Conservation (phyloP, 1,140 invertebrate species). For the Aphis gossypii region DNA sequence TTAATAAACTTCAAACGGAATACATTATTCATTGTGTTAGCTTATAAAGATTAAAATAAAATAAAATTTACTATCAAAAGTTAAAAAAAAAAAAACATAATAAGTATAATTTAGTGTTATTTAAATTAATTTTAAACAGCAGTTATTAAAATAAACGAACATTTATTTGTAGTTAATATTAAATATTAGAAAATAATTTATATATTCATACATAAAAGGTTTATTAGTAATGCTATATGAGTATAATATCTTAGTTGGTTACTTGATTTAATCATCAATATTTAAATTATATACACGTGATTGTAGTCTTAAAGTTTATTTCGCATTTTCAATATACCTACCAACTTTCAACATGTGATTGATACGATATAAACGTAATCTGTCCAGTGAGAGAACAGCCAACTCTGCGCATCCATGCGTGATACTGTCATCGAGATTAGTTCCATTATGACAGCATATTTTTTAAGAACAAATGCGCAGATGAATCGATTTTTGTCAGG, state of each 20-base stretch:
- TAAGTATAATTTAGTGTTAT: not conserved
- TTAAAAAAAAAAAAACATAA: not conserved
- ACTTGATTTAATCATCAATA: not conserved
- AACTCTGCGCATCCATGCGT: too few species aligned
- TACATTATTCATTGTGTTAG: not conserved
- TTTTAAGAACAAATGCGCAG: too few species aligned
- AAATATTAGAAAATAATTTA: too few species aligned
- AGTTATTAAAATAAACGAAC: not conserved
- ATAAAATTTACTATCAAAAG: not conserved
- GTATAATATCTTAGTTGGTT: not conserved
- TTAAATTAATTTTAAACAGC: not conserved
- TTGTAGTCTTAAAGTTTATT: not conserved
- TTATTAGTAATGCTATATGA: not conserved
- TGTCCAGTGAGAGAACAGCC: too few species aligned
- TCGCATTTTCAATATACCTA: too few species aligned
- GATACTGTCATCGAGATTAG: too few species aligned
- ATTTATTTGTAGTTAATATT: not conserved
- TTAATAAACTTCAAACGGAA: too few species aligned
- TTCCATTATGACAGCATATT: too few species aligned
- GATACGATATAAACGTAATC: too few species aligned
- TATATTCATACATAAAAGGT: too few species aligned
- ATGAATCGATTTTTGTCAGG: too few species aligned
- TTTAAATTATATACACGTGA: not conserved
- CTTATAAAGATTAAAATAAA: not conserved
- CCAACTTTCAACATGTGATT: too few species aligned